Evolutionary conservation across 1,140 invertebrate species (phyloP).

Genomic region (Maconellicoccus hirsutus): DNA sequence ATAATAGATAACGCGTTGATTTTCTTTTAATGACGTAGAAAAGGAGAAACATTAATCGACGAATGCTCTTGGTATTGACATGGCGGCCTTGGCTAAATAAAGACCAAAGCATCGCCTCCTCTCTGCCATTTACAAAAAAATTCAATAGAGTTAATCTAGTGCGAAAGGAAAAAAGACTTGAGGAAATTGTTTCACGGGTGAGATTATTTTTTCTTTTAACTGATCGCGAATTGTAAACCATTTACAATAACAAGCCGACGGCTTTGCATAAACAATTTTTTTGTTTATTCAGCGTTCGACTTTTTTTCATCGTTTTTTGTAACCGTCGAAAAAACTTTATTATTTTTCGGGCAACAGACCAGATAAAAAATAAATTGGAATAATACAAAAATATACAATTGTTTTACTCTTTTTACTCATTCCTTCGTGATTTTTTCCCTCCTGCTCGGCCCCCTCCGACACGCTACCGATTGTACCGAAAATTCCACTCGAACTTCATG

Average conservation of each 20-base stretch:
- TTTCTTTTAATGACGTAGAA: conserved; percentile 5
- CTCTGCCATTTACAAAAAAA: background rate
- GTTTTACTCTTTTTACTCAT: no score
- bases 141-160: background rate
- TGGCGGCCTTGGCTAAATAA: background rate
- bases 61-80: background rate
- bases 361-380: background rate
- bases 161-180: background rate
- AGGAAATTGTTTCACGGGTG: background rate
- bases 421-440: no score
- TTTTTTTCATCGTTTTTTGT: background rate
- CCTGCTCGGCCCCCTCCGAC: no score
- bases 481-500: conserved; percentile 19
- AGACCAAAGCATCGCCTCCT: no score
- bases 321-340: background rate
- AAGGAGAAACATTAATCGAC: conserved; percentile 1
- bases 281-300: conserved; percentile 11
- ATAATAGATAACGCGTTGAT: background rate
- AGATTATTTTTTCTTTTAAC: background rate
- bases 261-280: conserved; percentile 22
- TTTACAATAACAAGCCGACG: background rate
- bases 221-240: background rate
- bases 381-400: no score
- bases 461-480: no score
- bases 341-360: background rate